A percentile compares a stretch with the other conserved stretches of the same genome.
Conservation (phyloP, 2,797 vertebrate genomes). For the Sciaenops ocellatus region DNA sequence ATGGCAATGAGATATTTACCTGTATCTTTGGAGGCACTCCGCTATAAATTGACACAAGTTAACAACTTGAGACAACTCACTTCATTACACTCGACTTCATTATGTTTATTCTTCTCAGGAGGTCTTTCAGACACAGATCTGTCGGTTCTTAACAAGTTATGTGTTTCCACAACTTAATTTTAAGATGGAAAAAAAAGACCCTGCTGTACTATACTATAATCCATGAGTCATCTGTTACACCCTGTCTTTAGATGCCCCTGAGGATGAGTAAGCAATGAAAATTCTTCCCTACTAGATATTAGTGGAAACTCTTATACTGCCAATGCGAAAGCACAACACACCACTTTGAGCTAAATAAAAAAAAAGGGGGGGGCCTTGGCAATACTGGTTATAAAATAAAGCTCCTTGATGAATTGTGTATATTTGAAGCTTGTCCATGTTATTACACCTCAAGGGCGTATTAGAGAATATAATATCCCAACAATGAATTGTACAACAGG, state of each 20-base stretch:
- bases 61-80: not conserved
- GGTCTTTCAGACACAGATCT: constrained; percentile 1
- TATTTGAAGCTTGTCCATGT: constrained; percentile 36
- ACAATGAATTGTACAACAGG: not conserved
- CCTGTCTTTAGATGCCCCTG: constrained; percentile 60
- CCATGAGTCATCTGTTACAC: constrained; percentile 69
- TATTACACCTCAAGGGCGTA: constrained; percentile 34
- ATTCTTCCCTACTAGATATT: constrained; percentile 37
- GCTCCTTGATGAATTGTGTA: constrained; percentile 19
- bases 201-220: constrained; percentile 4
- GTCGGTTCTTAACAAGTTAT: constrained; percentile 8
- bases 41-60: no score
- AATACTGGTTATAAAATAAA: not conserved
- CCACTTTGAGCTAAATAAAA: constrained; percentile 33
- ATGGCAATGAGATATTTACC: no score
- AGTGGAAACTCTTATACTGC: constrained; percentile 55
- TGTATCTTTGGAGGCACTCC: no score
- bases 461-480: constrained; percentile 32
- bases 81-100: constrained; percentile 31
- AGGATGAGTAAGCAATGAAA: constrained; percentile 66
- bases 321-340: constrained; percentile 36
- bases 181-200: constrained; percentile 37
- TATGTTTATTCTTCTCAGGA: constrained; percentile 20
- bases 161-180: constrained; percentile 45
- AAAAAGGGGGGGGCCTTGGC: constrained; percentile 11